Conservation (phyloP, 2,888 invertebrate genomes). For the Mythimna albipuncta region DNA sequence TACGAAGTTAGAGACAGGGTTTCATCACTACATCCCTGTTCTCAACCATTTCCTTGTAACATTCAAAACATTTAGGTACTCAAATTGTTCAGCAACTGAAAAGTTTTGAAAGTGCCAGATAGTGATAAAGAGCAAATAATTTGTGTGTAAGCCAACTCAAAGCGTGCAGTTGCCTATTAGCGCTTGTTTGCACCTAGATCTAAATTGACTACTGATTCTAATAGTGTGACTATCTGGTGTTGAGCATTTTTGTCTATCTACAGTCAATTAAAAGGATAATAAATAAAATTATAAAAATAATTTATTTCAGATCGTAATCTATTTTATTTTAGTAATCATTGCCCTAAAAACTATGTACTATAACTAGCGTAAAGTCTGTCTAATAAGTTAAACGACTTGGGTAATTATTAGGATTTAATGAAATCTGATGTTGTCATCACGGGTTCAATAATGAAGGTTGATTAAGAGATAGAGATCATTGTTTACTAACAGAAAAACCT, state of each 20-base stretch:
- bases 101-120: slow-evolving; percentile 43
- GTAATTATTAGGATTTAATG: too few species aligned
- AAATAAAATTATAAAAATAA: too few species aligned
- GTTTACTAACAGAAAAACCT: too few species aligned
- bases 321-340: too few species aligned
- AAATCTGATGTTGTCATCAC: too few species aligned
- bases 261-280: background rate
- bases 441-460: too few species aligned
- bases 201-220: slow-evolving; percentile 52
- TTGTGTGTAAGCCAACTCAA: slow-evolving; percentile 40
- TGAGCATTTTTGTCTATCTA: slow-evolving; percentile 24
- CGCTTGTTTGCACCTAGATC: slow-evolving; percentile 54
- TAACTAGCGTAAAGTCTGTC: too few species aligned
- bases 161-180: slow-evolving; percentile 51
- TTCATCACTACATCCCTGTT: background rate
- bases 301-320: too few species aligned
- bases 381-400: too few species aligned
- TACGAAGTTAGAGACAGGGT: too few species aligned
- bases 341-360: too few species aligned
- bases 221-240: slow-evolving; percentile 35
- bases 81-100: slow-evolving; percentile 16
- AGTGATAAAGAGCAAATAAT: slow-evolving; percentile 54
- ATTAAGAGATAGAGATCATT: too few species aligned
- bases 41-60: slow-evolving; percentile 11
- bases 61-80: slow-evolving; percentile 26